Evolutionary conservation across 2,797 vertebrate species (phyloP).

Genomic region (Enteromius anoplus): DNA sequence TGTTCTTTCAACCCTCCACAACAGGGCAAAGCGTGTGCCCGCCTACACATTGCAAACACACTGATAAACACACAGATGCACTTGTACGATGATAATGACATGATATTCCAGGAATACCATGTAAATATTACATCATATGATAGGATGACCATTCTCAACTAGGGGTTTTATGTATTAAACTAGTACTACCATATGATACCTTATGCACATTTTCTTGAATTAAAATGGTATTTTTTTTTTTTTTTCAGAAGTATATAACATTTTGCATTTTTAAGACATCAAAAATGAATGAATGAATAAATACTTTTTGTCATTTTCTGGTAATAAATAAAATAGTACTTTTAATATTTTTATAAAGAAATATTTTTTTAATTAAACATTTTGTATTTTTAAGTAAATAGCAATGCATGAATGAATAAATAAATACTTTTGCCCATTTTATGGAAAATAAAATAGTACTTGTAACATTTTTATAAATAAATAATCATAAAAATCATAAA

Average conservation of each 20-base stretch:
- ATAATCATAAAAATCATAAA: too few species aligned
- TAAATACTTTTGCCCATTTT: too few species aligned
- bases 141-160: too few species aligned
- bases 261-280: too few species aligned
- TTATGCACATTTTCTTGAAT: background rate
- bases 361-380: background rate
- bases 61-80: slow-evolving; percentile 10
- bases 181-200: background rate
- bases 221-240: background rate
- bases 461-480: too few species aligned
- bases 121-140: background rate
- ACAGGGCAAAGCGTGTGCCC: slow-evolving; percentile 51
- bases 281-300: too few species aligned
- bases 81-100: background rate
- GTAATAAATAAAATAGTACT: too few species aligned
- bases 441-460: too few species aligned
- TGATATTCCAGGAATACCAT: background rate
- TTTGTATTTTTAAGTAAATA: background rate
- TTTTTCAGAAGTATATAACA: too few species aligned
- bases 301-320: too few species aligned
- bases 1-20: slow-evolving; percentile 52
- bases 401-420: too few species aligned
- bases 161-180: background rate
- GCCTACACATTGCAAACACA: slow-evolving; percentile 31
- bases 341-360: background rate